Conservation (phyloP, 2,113 vertebrate genomes). For the Kryptolebias marmoratus region DNA sequence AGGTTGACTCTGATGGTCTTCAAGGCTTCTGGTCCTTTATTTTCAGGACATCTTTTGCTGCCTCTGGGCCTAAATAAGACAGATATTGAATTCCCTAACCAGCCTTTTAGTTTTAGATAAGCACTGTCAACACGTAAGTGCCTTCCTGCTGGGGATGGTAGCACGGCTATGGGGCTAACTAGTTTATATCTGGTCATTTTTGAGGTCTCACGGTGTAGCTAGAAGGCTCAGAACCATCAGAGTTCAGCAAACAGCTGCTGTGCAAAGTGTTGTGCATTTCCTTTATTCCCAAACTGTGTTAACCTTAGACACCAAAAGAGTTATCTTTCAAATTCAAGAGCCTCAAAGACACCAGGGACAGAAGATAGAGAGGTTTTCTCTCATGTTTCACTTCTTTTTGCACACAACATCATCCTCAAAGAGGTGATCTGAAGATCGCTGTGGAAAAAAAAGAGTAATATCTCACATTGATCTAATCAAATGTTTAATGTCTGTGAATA, state of each 20-base stretch:
- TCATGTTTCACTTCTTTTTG: slow-evolving; percentile 53
- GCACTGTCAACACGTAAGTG: slow-evolving; percentile 32
- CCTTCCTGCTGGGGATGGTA: slow-evolving; percentile 38
- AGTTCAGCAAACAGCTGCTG: slow-evolving; percentile 14
- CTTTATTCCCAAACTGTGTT: slow-evolving; percentile 65
- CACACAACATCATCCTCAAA: slow-evolving; percentile 19
- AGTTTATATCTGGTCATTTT: slow-evolving; percentile 30
- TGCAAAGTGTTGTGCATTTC: slow-evolving; percentile 26
- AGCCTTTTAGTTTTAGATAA: slow-evolving; percentile 26
- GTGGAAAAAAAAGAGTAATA: slow-evolving; percentile 32
- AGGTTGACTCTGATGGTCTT: slow-evolving; percentile 1
- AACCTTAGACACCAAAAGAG: slow-evolving; percentile 48
- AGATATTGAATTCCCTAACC: slow-evolving; percentile 38
- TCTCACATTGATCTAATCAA: slow-evolving; percentile 54
- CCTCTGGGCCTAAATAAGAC: slow-evolving; percentile 22
- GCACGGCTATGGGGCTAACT: slow-evolving; percentile 35
- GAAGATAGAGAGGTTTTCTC: slow-evolving; percentile 29
- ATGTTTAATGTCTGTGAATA: slow-evolving; percentile 40
- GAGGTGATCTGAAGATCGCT: slow-evolving; percentile 25
- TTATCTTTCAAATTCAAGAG: slow-evolving; percentile 42
- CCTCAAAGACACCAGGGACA: slow-evolving; percentile 20
- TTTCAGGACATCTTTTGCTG: slow-evolving; percentile 9
- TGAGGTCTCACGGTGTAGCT: slow-evolving; percentile 12
- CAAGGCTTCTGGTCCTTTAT: slow-evolving; percentile 11
- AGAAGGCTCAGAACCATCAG: slow-evolving; percentile 17